Evolutionary conservation across 2,113 vertebrate genomes (phyloP).

Genomic region (Leucosticte australis): DNA sequence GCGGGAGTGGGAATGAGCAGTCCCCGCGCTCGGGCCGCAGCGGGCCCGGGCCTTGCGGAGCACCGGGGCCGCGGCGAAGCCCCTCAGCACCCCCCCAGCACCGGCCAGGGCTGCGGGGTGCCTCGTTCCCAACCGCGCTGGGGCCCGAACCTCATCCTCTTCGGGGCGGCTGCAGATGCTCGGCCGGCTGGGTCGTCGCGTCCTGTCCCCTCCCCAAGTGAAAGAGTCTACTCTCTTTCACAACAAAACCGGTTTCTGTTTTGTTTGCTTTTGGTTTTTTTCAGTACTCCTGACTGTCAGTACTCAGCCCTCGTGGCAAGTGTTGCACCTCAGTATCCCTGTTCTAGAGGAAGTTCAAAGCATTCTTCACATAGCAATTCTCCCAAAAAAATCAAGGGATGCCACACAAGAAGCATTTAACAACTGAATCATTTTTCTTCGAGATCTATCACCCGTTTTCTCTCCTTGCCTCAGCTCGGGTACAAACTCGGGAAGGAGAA

Average conservation of each 20-base stretch:
- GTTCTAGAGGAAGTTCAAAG: neutral
- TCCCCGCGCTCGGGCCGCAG: accelerated
- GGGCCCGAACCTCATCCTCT: no score
- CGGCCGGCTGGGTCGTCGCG: accelerated
- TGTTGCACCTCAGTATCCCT: accelerated
- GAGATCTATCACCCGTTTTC: neutral
- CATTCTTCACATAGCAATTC: accelerated
- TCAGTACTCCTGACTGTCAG: no score
- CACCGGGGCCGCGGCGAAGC: accelerated
- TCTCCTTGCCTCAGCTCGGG: neutral
- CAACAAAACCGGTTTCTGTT: accelerated
- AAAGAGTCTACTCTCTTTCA: neutral
- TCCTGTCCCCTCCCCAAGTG: accelerated
- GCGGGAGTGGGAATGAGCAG: accelerated
- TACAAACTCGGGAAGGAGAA: neutral
- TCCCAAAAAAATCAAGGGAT: neutral
- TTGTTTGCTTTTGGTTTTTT: neutral
- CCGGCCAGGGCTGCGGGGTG: no score
- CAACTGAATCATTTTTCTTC: neutral
- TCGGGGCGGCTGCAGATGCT: no score
- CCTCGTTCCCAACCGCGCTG: neutral
- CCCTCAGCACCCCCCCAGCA: accelerated
- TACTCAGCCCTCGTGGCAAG: accelerated
- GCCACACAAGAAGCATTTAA: neutral
- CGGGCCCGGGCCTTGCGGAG: neutral